Percentiles rank a stretch among this genome's conserved stretches.
phyloP scores from a whole-genome alignment of 2,113 vertebrate genomes.

The Oplegnathus fasciatus region DNA sequence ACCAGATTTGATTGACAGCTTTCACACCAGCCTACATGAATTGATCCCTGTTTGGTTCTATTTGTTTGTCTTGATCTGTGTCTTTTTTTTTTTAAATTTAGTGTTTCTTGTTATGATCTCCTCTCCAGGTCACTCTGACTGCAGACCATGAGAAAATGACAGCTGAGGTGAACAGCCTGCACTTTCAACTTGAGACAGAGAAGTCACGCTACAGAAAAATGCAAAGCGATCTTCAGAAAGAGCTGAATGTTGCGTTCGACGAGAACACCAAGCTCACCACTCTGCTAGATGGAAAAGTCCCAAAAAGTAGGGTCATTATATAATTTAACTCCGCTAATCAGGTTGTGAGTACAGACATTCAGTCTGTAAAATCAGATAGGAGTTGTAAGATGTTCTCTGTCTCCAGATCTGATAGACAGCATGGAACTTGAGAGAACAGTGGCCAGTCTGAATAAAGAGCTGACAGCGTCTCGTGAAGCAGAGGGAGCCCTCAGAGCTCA shows the following conservation, averaged over 20 bases:
- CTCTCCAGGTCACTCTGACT: slow-evolving; percentile 82
- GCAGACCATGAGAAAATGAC: slow-evolving; percentile 83
- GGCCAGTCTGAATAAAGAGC: slow-evolving; percentile 81
- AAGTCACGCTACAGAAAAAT: slow-evolving; percentile 86
- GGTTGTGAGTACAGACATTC: background rate
- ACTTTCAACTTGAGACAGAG: slow-evolving; percentile 84
- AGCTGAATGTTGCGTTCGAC: slow-evolving; percentile 87
- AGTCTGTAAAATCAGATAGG: background rate
- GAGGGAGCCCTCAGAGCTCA: slow-evolving; percentile 50
- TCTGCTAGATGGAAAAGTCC: slow-evolving; percentile 89
- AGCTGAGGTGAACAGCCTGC: slow-evolving; percentile 81
- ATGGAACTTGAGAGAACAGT: slow-evolving; percentile 85
- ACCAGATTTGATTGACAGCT: no score
- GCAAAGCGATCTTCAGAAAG: slow-evolving; percentile 91
- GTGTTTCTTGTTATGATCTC: background rate
- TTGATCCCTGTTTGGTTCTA: background rate
- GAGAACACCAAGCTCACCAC: slow-evolving; percentile 90
- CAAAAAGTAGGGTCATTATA: slow-evolving; percentile 85
- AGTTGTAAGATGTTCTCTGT: slow-evolving; percentile 12
- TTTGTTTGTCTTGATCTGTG: background rate
- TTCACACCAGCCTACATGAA: no score
- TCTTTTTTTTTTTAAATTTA: background rate
- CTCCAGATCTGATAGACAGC: slow-evolving; percentile 79
- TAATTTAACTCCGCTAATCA: no score
- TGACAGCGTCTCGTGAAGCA: slow-evolving; percentile 79